These are phyloP conservation scores for Sitta europaea DNA, from an alignment of 2,113 vertebrate species.

Conservation along the genomic window DNA sequence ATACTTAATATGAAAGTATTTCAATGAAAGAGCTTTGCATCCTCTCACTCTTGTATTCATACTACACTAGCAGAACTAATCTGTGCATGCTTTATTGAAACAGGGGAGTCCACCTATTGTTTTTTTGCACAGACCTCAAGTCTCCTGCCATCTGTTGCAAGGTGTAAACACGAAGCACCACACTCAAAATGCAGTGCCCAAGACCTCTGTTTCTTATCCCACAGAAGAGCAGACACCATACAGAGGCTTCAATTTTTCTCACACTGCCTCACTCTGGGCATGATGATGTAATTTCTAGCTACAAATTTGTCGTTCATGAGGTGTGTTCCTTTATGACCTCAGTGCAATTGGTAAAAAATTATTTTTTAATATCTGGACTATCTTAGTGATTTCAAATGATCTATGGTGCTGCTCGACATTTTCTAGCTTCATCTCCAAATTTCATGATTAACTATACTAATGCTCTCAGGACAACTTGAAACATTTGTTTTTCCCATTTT, in stretches of 20 bases:
- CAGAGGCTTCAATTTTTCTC: background rate
- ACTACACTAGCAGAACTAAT: background rate
- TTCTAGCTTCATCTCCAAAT: background rate
- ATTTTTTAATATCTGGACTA: background rate
- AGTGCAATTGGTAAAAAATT: background rate
- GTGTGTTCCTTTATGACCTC: background rate
- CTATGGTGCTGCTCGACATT: background rate
- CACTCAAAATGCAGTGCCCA: background rate
- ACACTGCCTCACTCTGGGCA: background rate
- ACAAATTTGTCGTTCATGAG: background rate
- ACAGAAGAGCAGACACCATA: background rate
- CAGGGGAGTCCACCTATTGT: background rate
- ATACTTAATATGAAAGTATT: background rate
- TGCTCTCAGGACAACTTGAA: background rate
- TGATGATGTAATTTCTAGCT: fast-evolving
- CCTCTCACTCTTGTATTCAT: background rate
- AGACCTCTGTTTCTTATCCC: background rate
- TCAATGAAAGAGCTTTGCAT: background rate
- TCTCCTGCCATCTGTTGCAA: fast-evolving
- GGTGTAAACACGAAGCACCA: fast-evolving
- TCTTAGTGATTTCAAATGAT: background rate
- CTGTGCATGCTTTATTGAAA: background rate
- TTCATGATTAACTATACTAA: background rate
- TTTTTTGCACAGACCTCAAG: background rate
- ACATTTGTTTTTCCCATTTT: background rate